These are phyloP conservation scores for Dendrophyllia cribrosa DNA, from an alignment of 64 coral and sea anemone species.

Conservation along the genomic window DNA sequence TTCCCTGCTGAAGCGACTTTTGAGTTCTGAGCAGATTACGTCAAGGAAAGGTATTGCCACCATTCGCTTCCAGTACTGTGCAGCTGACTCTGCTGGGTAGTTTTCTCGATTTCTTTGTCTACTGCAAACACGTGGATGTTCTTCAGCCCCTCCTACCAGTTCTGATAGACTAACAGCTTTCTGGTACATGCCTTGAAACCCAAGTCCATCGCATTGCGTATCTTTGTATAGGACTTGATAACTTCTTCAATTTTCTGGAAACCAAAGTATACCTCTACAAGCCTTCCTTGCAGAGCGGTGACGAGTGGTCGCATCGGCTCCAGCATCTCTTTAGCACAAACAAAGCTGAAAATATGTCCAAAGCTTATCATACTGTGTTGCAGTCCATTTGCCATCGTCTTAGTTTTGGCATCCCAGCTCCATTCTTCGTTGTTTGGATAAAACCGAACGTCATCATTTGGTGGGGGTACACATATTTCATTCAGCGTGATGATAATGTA, in stretches of 20 bases:
- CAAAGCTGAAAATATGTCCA: conserved; percentile 47
- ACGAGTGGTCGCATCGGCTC: conserved; percentile 72
- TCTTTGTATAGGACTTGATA: conserved; percentile 45
- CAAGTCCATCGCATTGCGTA: conserved; percentile 42
- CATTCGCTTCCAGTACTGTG: conserved; percentile 51
- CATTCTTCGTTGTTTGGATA: conserved; percentile 42
- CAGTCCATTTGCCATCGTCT: conserved; percentile 5
- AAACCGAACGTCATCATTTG: background rate
- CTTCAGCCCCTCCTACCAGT: conserved; percentile 32
- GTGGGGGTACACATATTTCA: conserved; percentile 4
- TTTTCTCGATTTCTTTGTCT: conserved; percentile 55
- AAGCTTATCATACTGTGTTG: conserved; percentile 45
- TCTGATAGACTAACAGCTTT: conserved; percentile 44
- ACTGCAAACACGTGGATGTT: conserved; percentile 47
- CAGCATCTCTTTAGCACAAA: conserved; percentile 71
- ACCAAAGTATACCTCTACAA: conserved; percentile 68
- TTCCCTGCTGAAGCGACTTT: conserved; percentile 41
- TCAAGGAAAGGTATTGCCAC: conserved; percentile 54
- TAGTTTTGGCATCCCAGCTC: conserved; percentile 25
- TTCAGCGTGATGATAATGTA: conserved; percentile 5
- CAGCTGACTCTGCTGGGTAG: conserved; percentile 45
- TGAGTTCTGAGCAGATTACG: conserved; percentile 30
- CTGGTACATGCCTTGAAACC: conserved; percentile 51
- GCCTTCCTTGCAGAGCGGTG: conserved; percentile 54
- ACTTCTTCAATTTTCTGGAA: conserved; percentile 71